Percentiles rank a stretch among this genome's conserved stretches.
Evolutionary conservation across 2,888 invertebrate genomes (phyloP).

Genomic region (Alcis repandata): DNA sequence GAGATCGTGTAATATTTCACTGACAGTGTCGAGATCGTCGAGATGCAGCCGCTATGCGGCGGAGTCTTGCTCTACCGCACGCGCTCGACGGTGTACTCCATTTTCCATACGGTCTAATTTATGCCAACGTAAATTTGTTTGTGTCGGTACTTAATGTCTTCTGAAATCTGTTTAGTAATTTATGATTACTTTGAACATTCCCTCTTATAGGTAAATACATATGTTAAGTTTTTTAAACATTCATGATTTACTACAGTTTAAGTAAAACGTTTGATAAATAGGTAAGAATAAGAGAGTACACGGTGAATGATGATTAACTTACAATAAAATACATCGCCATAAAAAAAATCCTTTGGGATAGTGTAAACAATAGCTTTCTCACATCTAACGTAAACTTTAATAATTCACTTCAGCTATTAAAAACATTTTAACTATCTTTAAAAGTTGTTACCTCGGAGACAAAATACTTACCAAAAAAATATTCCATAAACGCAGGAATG

Average conservation of each 20-base stretch:
- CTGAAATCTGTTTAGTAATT: constrained; percentile 31
- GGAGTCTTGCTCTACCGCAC: constrained; percentile 10
- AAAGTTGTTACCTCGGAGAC: neutral
- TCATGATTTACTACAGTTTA: constrained; percentile 6
- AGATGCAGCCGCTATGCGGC: constrained; percentile 4
- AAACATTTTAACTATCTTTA: neutral
- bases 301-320: neutral
- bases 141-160: constrained; percentile 33
- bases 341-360: neutral
- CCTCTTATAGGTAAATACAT: neutral
- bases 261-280: constrained; percentile 4
- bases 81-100: constrained; percentile 15
- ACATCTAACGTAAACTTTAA: neutral
- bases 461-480: neutral
- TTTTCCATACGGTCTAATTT: constrained; percentile 29
- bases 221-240: constrained; percentile 16
- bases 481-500: constrained; percentile 7
- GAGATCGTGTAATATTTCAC: constrained; percentile 31
- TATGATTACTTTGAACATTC: constrained; percentile 29
- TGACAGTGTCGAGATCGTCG: constrained; percentile 13
- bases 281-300: neutral
- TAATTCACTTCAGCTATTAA: neutral
- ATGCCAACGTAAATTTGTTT: constrained; percentile 39
- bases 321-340: too few relatives aligned
- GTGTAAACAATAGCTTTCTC: neutral